Percentiles rank a stretch among this genome's conserved stretches.
These are phyloP conservation scores for Manduca sexta DNA, from an alignment of 1,140 invertebrate species.

Conservation along the genomic window DNA sequence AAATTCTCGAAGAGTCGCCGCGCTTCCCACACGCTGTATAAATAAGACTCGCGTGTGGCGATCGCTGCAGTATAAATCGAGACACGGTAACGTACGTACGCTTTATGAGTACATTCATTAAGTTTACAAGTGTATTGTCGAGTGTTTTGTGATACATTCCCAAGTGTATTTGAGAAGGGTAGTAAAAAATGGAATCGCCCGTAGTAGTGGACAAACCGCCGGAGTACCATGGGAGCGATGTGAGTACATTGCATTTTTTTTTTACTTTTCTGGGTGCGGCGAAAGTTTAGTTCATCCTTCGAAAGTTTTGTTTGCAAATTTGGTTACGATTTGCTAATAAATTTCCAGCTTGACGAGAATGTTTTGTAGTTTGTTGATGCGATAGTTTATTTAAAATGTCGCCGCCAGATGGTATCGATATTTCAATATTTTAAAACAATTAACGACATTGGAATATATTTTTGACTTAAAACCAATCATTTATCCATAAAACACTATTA, in stretches of 20 bases:
- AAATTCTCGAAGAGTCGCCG: constrained; percentile 36
- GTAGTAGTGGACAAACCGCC: constrained; percentile 65
- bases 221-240: constrained; percentile 58
- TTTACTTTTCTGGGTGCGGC: neutral
- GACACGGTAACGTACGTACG: constrained; percentile 31
- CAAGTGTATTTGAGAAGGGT: constrained; percentile 32
- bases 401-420: too few species aligned
- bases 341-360: too few species aligned
- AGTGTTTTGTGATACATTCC: constrained; percentile 55
- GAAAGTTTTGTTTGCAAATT: neutral
- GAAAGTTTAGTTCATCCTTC: neutral
- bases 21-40: constrained; percentile 32
- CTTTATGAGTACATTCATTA: constrained; percentile 17
- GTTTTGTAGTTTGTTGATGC: too few species aligned
- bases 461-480: too few species aligned
- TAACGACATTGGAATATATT: too few species aligned
- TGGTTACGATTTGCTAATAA: neutral
- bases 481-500: too few species aligned
- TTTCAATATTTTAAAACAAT: too few species aligned
- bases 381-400: too few species aligned
- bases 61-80: constrained; percentile 47
- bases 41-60: constrained; percentile 28
- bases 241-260: constrained; percentile 21
- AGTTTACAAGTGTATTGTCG: constrained; percentile 35
- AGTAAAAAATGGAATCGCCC: constrained; percentile 57